phyloP scores from a whole-genome alignment of 2,888 invertebrate genomes.

The Boloria euphrosyne region DNA sequence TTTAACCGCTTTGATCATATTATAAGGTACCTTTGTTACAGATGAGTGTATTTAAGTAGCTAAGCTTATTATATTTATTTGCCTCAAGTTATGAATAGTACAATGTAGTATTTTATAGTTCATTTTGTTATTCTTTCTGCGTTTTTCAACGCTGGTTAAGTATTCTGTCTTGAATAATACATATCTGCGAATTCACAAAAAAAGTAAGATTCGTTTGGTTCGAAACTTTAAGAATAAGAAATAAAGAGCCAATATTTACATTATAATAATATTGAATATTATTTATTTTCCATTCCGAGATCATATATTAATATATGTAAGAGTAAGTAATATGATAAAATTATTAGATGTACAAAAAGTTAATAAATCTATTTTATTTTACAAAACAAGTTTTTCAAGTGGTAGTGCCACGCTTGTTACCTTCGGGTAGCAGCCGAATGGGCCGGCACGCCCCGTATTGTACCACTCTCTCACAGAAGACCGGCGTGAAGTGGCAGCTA shows the following conservation, averaged over 20 bases:
- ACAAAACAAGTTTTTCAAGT: no score
- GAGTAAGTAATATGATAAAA: no score
- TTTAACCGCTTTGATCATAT: no score
- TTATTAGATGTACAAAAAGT: no score
- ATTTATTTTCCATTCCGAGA: not conserved
- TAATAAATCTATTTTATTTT: no score
- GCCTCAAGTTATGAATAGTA: not conserved
- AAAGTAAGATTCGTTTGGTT: not conserved
- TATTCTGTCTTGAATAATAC: conserved; percentile 25
- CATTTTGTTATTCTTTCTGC: conserved; percentile 15
- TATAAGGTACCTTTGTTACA: not conserved
- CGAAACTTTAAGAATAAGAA: conserved; percentile 3
- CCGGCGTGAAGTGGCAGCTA: no score
- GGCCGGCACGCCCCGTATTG: no score
- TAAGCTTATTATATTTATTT: not conserved
- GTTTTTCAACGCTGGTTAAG: conserved; percentile 12
- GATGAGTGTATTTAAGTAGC: not conserved
- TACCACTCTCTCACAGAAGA: no score
- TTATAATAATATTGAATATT: not conserved
- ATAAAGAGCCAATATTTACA: conserved; percentile 19
- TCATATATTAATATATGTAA: not conserved
- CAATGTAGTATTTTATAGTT: not conserved
- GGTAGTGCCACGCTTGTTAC: no score
- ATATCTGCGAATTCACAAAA: conserved; percentile 13
- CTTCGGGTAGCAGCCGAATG: no score